Evolutionary conservation across 2,888 invertebrate species (phyloP).

Genomic region (Ormyrus thymus): DNA sequence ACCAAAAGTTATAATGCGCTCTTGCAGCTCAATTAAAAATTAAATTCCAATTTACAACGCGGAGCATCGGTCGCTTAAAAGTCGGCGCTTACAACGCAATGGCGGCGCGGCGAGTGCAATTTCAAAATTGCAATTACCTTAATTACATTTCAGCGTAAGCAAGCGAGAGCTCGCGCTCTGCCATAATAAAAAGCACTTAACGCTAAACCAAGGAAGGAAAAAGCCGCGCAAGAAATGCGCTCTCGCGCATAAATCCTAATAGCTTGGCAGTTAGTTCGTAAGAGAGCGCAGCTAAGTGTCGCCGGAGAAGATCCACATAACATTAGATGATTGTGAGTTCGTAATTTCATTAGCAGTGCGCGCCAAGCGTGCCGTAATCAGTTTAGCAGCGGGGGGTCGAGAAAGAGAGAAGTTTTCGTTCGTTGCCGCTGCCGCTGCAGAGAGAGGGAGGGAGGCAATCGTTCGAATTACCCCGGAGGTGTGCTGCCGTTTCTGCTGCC

Average conservation of each 20-base stretch:
- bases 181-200: slow-evolving; percentile 45
- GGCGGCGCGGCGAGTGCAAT: slow-evolving; percentile 20
- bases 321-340: slow-evolving; percentile 68
- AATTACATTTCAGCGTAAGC: slow-evolving; percentile 27
- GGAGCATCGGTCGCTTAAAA: slow-evolving; percentile 33
- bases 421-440: neutral
- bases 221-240: neutral
- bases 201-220: slow-evolving; percentile 6
- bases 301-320: slow-evolving; percentile 58
- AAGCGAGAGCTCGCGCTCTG: neutral
- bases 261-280: slow-evolving; percentile 1
- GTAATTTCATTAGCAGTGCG: slow-evolving; percentile 66
- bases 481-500: neutral
- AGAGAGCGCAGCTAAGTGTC: slow-evolving; percentile 6
- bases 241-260: slow-evolving; percentile 49
- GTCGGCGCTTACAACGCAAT: neutral
- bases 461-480: slow-evolving; percentile 46
- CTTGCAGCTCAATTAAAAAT: slow-evolving; percentile 18
- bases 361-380: slow-evolving; percentile 63
- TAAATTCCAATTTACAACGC: slow-evolving; percentile 36
- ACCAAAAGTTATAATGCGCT: neutral
- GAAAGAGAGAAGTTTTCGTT: slow-evolving; percentile 36
- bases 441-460: slow-evolving; percentile 21
- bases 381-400: slow-evolving; percentile 64
- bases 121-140: slow-evolving; percentile 50